These are phyloP conservation scores for Cybosia mesomella DNA, from an alignment of 2,888 invertebrate genomes.

Conservation along the genomic window DNA sequence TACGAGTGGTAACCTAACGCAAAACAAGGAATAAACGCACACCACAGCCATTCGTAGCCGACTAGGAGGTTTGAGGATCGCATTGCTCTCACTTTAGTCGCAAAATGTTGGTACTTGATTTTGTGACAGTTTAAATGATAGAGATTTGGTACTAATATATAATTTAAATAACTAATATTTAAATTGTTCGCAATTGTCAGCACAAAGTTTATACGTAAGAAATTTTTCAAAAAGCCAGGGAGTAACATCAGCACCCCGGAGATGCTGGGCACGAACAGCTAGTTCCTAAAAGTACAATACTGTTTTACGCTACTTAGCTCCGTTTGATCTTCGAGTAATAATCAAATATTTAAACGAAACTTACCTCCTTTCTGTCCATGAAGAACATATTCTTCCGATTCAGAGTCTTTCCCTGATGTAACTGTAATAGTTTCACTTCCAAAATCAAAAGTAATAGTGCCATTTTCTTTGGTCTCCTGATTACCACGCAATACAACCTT, in stretches of 20 bases:
- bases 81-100: too few species aligned
- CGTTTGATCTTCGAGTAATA: neutral
- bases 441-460: slow-evolving; percentile 40
- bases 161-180: too few species aligned
- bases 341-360: neutral
- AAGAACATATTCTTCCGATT: slow-evolving; percentile 12
- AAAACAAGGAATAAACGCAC: too few species aligned
- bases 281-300: neutral
- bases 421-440: slow-evolving; percentile 20
- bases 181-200: too few species aligned
- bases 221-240: too few species aligned
- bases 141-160: too few species aligned
- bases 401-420: slow-evolving; percentile 24
- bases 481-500: slow-evolving; percentile 33
- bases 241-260: neutral
- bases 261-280: neutral
- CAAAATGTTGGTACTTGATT: too few species aligned
- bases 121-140: too few species aligned
- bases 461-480: slow-evolving; percentile 23
- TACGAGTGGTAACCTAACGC: too few species aligned
- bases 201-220: too few species aligned
- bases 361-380: slow-evolving; percentile 7
- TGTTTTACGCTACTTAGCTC: neutral
- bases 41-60: too few species aligned
- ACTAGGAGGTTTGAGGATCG: too few species aligned